Evolutionary conservation across 2,888 invertebrate species (phyloP), one percentile per base, ranked within the genome.

Genomic region (Cantharis rufa): DNA sequence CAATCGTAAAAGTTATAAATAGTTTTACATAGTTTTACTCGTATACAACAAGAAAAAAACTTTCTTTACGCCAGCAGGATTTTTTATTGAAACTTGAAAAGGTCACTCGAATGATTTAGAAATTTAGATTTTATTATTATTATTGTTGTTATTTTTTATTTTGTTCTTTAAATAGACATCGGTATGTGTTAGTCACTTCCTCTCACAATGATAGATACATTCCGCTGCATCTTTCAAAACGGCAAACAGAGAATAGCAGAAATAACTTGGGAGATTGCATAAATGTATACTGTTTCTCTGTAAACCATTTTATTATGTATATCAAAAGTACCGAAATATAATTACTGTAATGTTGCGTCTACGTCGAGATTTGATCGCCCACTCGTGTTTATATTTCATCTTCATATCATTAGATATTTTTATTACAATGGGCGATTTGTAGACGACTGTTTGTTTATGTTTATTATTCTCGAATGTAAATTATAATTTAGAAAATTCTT

Each of bases 151-250:
- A 70, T 76, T 76, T 71, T 70, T 70, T 32, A 69, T 63, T 68
- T 69, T 70, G 70, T 66, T 76, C 73, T 73, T 73, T 69, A 76
- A 76, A 76, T 76, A 76, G 72, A 62, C 76, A 48, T 21, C 64
- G 76, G 76, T 70, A 76, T 76, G 73, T 64, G 21, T 76, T 76
- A 76, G 76, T 76, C 76, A 76, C 66, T 76, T 76, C 76, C 76
- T 66, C 73, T 21, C 32, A 71, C 24, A 66, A 63, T 73, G 72
- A 72, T 73, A 63, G 72, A 72, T 73, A 63, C 72, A 71, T 62
- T 62, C 64, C 64, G 21, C 62, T 73, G 73, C 76, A 73, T 70
- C 76, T 72, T 63, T 66, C 21, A 3, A 64, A 21, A 64, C 64
- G 64, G 64, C 64, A 64, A 64, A 21, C 16, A 11, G 64, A 21